phyloP scores from a whole-genome alignment of 35 echinoderm and acorn worm genomes.

The Stichopus chloronotus region DNA sequence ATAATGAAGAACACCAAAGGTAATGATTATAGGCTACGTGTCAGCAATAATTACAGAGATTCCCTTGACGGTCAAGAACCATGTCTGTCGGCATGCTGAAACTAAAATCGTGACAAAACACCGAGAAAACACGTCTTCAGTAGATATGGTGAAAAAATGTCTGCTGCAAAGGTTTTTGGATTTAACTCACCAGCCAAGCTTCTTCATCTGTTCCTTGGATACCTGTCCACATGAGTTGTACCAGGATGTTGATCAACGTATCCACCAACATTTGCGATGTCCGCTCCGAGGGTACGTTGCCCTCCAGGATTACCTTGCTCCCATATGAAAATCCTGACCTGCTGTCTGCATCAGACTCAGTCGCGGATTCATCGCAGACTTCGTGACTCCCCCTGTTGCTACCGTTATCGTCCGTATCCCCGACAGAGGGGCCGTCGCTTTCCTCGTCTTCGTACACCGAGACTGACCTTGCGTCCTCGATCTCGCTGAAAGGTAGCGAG shows the following conservation, averaged over 20 bases:
- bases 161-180: no score
- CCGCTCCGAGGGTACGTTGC: slow-evolving; percentile 63
- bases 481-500: slow-evolving; percentile 7
- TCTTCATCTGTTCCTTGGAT: slow-evolving; percentile 81
- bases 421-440: slow-evolving; percentile 24
- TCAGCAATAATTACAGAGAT: no score
- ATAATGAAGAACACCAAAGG: no score
- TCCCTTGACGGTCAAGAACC: no score
- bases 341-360: not conserved
- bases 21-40: no score
- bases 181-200: slow-evolving; percentile 82
- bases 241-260: slow-evolving; percentile 83
- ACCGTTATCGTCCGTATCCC: slow-evolving; percentile 45
- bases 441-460: slow-evolving; percentile 22
- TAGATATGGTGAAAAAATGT: no score
- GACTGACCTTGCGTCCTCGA: not conserved
- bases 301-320: slow-evolving; percentile 57
- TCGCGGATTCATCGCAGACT: not conserved
- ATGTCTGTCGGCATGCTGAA: no score
- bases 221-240: slow-evolving; percentile 90
- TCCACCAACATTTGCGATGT: slow-evolving; percentile 78
- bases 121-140: no score
- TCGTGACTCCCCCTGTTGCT: slow-evolving; percentile 41
- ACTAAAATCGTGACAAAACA: no score
- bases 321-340: not conserved